These are phyloP conservation scores for Oscheius myriophilus DNA, from an alignment of 2,888 invertebrate species.

Conservation along the genomic window DNA sequence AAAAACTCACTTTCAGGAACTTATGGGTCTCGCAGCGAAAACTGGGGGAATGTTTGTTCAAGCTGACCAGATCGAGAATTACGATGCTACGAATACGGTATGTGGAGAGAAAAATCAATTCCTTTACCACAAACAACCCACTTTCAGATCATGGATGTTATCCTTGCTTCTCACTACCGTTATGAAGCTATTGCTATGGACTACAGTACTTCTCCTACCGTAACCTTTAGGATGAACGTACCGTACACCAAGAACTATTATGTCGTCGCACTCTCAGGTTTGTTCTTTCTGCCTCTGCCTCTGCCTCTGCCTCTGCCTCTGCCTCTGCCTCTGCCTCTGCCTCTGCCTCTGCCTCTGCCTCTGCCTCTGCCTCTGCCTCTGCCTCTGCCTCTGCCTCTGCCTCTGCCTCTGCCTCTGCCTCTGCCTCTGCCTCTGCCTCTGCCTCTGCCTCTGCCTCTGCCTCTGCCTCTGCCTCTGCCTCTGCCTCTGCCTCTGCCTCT, in stretches of 20 bases:
- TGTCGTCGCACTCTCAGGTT: neutral
- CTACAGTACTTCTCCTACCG: neutral
- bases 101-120: neutral
- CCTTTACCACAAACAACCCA: neutral
- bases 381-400: too few species aligned
- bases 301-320: too few species aligned
- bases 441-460: too few species aligned
- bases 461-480: too few species aligned
- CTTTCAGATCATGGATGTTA: slow-evolving; percentile 22
- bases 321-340: too few species aligned
- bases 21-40: slow-evolving; percentile 2
- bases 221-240: slow-evolving; percentile 1
- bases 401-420: too few species aligned
- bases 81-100: slow-evolving; percentile 18
- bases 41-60: slow-evolving; percentile 22
- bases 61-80: neutral
- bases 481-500: too few species aligned
- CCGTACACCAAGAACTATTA: slow-evolving; percentile 10
- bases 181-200: slow-evolving; percentile 18
- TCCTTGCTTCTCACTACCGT: slow-evolving; percentile 9
- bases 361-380: too few species aligned
- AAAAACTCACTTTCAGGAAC: neutral
- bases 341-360: too few species aligned
- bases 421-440: too few species aligned
- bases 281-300: too few species aligned